Evolutionary conservation across 1,140 invertebrate species (phyloP).

Genomic region (Helicoverpa armigera): DNA sequence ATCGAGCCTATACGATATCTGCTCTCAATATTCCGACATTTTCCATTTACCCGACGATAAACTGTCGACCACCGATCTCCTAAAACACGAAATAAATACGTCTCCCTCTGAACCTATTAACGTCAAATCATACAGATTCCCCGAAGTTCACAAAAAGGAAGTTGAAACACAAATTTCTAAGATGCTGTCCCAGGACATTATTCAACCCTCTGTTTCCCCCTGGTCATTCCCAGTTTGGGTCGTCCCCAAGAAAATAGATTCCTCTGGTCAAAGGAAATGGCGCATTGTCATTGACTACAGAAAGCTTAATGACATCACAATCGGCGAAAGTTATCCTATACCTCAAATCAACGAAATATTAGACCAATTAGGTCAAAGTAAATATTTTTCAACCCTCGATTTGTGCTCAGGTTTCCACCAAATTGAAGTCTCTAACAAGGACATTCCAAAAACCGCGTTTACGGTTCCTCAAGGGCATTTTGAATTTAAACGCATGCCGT

Average conservation of each 20-base stretch:
- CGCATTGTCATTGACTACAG: slow-evolving; percentile 53
- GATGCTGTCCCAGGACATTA: slow-evolving; percentile 68
- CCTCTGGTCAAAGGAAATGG: slow-evolving; percentile 54
- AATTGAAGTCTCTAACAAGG: slow-evolving; percentile 45
- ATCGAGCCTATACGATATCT: slow-evolving; percentile 28
- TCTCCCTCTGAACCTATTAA: slow-evolving; percentile 32
- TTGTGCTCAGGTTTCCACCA: slow-evolving; percentile 79
- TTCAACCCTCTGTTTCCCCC: slow-evolving; percentile 64
- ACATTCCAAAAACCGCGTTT: slow-evolving; percentile 65
- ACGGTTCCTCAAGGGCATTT: slow-evolving; percentile 61
- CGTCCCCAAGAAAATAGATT: slow-evolving; percentile 50
- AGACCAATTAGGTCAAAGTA: slow-evolving; percentile 50
- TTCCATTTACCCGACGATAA: slow-evolving; percentile 52
- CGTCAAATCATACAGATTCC: slow-evolving; percentile 70
- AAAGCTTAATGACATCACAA: slow-evolving; percentile 57
- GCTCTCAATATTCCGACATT: slow-evolving; percentile 52
- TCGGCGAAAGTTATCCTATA: slow-evolving; percentile 64
- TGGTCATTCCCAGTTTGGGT: slow-evolving; percentile 64
- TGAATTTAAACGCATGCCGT: slow-evolving; percentile 67
- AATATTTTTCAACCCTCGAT: slow-evolving; percentile 69
- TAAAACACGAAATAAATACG: slow-evolving; percentile 55
- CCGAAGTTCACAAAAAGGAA: slow-evolving; percentile 69
- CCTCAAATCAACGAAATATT: slow-evolving; percentile 49
- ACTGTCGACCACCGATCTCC: slow-evolving; percentile 48
- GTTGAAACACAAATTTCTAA: slow-evolving; percentile 67